phyloP scores from a whole-genome alignment of 2,888 invertebrate species.

The Calameuta filiformis region DNA sequence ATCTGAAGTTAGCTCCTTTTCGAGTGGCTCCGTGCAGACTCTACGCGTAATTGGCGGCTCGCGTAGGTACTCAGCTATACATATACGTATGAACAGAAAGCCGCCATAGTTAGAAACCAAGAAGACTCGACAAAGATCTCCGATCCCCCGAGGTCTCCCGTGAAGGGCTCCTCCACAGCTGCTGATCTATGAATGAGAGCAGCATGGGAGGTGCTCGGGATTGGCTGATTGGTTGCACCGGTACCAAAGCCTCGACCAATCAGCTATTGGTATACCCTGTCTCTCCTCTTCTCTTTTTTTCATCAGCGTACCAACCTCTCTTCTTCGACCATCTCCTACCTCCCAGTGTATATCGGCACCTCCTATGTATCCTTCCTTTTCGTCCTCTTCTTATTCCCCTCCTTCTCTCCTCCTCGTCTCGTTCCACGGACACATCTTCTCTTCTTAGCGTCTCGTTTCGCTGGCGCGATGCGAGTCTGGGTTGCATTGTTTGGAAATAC shows the following conservation, averaged over 20 bases:
- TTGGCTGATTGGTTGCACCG: constrained; percentile 51
- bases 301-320: constrained; percentile 23
- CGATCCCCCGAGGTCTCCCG: constrained; percentile 37
- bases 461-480: constrained; percentile 6
- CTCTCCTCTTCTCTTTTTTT: constrained; percentile 39
- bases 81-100: no score
- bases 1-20: no score
- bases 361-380: constrained; percentile 10
- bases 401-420: constrained; percentile 26
- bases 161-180: constrained; percentile 28
- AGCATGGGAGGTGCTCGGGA: constrained; percentile 50
- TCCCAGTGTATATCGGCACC: no score
- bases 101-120: no score
- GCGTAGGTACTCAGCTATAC: not conserved
- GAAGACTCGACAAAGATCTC: constrained; percentile 44
- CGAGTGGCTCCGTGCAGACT: not conserved
- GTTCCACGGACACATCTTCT: constrained; percentile 14
- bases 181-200: constrained; percentile 53
- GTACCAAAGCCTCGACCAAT: constrained; percentile 52
- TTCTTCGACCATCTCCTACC: constrained; percentile 20
- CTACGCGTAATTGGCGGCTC: constrained; percentile 23
- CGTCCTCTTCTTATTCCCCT: constrained; percentile 16
- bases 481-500: constrained; percentile 63
- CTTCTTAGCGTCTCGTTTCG: constrained; percentile 11
- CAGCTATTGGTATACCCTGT: constrained; percentile 49